phyloP scores from a whole-genome alignment of 2,113 vertebrate genomes.

The Amia ocellicauda region DNA sequence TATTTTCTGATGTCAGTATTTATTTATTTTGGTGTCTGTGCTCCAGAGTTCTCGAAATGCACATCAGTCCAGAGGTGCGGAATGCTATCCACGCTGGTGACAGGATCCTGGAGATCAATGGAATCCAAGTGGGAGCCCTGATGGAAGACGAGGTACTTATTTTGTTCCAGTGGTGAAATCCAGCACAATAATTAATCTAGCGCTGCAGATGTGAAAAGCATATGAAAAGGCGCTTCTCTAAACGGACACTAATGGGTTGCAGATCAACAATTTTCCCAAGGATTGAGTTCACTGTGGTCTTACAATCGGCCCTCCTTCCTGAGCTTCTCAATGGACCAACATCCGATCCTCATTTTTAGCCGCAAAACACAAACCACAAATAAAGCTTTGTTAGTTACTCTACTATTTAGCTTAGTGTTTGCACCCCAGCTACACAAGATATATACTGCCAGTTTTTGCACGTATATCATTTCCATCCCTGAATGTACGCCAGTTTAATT shows the following conservation, averaged over 20 bases:
- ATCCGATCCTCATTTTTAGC: neutral
- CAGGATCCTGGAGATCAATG: slow-evolving; percentile 93
- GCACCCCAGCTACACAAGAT: too few relatives aligned
- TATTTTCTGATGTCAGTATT: neutral
- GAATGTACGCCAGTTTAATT: too few relatives aligned
- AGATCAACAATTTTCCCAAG: neutral
- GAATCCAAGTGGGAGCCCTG: slow-evolving; percentile 77
- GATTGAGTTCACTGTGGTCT: neutral
- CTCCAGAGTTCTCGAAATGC: slow-evolving; percentile 83
- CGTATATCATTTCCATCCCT: too few relatives aligned
- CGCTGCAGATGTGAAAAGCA: neutral
- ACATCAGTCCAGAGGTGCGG: slow-evolving; percentile 86
- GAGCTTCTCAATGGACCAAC: neutral
- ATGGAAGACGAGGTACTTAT: slow-evolving; percentile 80
- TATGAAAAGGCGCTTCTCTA: neutral
- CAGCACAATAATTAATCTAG: too few relatives aligned
- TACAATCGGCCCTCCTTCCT: neutral
- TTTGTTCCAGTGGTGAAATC: neutral
- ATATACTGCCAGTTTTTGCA: too few relatives aligned
- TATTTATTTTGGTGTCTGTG: neutral
- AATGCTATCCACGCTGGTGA: slow-evolving; percentile 92
- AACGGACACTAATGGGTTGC: neutral
- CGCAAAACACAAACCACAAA: neutral
- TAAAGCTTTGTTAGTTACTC: neutral
- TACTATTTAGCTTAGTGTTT: too few relatives aligned